Conservation (phyloP, 2,113 vertebrate genomes). For the Pituophis catenifer region DNA sequence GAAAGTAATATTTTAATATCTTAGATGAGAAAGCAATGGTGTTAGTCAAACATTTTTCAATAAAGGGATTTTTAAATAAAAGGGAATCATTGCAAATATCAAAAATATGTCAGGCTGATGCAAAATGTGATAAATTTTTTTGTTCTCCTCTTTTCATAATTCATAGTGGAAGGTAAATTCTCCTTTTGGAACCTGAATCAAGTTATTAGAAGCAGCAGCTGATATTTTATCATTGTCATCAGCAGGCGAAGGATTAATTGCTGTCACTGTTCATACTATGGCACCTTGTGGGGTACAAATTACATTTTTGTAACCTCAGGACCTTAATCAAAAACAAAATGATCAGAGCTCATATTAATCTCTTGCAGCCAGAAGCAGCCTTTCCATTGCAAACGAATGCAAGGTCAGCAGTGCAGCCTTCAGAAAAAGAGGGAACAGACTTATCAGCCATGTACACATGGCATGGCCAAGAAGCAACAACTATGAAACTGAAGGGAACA, state of each 20-base stretch:
- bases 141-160: conserved; percentile 4
- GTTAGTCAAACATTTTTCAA: conserved; percentile 21
- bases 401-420: conserved; percentile 61
- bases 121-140: conserved; percentile 37
- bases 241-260: conserved; percentile 80
- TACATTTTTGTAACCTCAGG: conserved; percentile 82
- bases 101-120: conserved; percentile 49
- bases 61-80: background rate
- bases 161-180: conserved; percentile 59
- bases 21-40: background rate
- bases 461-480: conserved; percentile 42
- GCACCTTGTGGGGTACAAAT: conserved; percentile 77
- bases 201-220: conserved; percentile 70
- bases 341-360: conserved; percentile 70
- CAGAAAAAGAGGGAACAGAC: conserved; percentile 5
- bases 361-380: conserved; percentile 49
- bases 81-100: conserved; percentile 17
- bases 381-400: conserved; percentile 54
- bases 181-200: conserved; percentile 73
- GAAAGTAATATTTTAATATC: background rate
- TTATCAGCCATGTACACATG: conserved; percentile 64
- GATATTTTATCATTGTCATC: conserved; percentile 82
- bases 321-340: conserved; percentile 83
- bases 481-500: conserved; percentile 46
- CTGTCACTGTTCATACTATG: conserved; percentile 66